Percentiles rank a stretch among this genome's conserved stretches.
These are phyloP conservation scores for Chitala chitala DNA, from an alignment of 2,113 vertebrate species.

Conservation along the genomic window DNA sequence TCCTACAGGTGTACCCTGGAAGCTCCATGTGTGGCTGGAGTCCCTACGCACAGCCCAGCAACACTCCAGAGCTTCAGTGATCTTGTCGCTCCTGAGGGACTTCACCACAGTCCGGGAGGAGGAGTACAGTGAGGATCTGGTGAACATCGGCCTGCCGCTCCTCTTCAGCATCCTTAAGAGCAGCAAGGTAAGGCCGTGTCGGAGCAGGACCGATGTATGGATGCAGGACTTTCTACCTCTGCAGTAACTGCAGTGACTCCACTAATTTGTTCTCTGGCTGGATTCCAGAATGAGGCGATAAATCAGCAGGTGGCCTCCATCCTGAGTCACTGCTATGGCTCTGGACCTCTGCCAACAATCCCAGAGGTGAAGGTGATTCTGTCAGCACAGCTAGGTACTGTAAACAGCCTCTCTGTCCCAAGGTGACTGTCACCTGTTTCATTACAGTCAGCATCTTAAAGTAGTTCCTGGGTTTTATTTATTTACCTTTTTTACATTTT, in stretches of 20 bases:
- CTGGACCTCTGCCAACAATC: conserved; percentile 80
- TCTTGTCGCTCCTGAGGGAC: conserved; percentile 80
- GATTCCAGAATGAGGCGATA: conserved; percentile 78
- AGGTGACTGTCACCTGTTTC: too few relatives aligned
- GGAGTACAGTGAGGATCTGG: conserved; percentile 84
- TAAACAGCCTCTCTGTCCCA: neutral
- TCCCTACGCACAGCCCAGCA: conserved; percentile 82
- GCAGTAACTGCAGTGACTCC: neutral
- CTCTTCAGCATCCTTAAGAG: conserved; percentile 84
- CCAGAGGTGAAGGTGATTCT: conserved; percentile 74
- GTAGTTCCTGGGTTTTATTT: too few relatives aligned
- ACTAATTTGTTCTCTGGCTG: neutral
- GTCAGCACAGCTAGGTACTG: conserved; percentile 79
- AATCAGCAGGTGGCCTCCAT: conserved; percentile 81
- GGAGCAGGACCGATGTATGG: neutral
- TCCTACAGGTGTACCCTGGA: conserved; percentile 85
- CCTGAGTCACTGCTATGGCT: conserved; percentile 86
- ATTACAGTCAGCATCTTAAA: too few relatives aligned
- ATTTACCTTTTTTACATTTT: too few relatives aligned
- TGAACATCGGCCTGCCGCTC: conserved; percentile 77
- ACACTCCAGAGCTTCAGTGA: conserved; percentile 77
- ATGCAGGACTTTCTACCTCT: neutral
- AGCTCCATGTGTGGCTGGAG: conserved; percentile 91
- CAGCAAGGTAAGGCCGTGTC: conserved; percentile 85
- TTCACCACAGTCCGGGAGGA: conserved; percentile 87